Base-by-base conservation (phyloP, 2,888 invertebrate species). In the Caenorhabditis plicata region DNA sequence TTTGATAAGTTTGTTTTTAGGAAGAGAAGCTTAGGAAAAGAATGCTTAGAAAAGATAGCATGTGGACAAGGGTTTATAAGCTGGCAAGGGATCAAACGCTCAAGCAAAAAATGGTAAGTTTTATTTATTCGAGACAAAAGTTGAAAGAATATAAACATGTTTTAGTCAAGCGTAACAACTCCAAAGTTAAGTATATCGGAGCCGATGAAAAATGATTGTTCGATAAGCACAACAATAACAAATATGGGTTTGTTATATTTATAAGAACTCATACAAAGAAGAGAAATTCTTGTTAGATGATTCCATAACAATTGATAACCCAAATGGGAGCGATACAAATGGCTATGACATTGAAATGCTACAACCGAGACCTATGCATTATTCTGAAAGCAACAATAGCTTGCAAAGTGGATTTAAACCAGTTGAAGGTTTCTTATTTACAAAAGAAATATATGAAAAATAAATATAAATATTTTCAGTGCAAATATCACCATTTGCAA, bases 21-120 rank as follows among this genome's bases (percentile, higher is more conserved):
- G 60, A 60, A 20, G 53, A 60, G 39, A 60, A 60, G 17, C 25
- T 50, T 11, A 25, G 53, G 27, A 60, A 53, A 20, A 8, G 54
- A 35, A 41, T 46, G 42, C 13, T 40, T 15, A 23, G 70, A 9
- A 68, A 64, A 27, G 52, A 57, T 32, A 62, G 55, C 26, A 58
- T 66, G 51, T 71, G 70, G 70, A 53, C 58, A 1, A 62, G 58
- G 35, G 63, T 57, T 7, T 63, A 63, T 35, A 49, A 54, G 23
- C 19, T 63, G 46, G 50, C 53, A 4, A 48, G 49, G 27, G 56
- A 60, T 38, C 23, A 27, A 8, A 44, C 48, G 4, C 42, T 42
- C 3, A 49, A 27, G 19, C 38, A 46, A 23, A 51, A 57, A 23
- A 20, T 51, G 15, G 17, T 13, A 13, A 13, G 13, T 27, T 27